These are phyloP conservation scores for Zingel zingel DNA, from an alignment of 2,113 vertebrate genomes.

Conservation along the genomic window DNA sequence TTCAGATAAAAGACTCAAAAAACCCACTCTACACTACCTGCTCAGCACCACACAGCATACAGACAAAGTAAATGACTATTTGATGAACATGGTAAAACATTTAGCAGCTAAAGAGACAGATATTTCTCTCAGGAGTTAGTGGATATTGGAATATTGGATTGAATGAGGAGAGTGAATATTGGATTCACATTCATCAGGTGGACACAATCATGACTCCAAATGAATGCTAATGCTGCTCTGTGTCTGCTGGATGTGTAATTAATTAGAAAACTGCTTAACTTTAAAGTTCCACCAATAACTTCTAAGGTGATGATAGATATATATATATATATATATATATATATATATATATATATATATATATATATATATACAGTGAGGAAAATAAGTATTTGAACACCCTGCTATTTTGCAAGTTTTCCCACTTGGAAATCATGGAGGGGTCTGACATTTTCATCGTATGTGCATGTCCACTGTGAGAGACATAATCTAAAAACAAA, in stretches of 20 bases:
- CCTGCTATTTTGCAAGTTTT: too few relatives aligned
- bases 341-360: too few relatives aligned
- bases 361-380: too few relatives aligned
- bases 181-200: neutral
- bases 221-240: neutral
- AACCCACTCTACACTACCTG: neutral
- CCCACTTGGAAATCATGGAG: too few relatives aligned
- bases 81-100: neutral
- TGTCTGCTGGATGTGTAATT: neutral
- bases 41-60: neutral
- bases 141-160: slow-evolving; percentile 2
- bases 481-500: too few relatives aligned
- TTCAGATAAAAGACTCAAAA: neutral
- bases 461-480: too few relatives aligned
- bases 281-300: neutral
- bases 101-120: neutral
- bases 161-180: neutral
- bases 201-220: neutral
- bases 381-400: too few relatives aligned
- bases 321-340: too few relatives aligned
- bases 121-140: neutral
- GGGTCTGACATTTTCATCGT: too few relatives aligned
- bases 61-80: neutral
- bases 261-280: neutral
- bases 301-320: too few relatives aligned